A percentile compares a stretch with the other conserved stretches of the same genome.
Evolutionary conservation across 2,888 invertebrate species (phyloP).

Genomic region (Drosophila niveifrons): DNA sequence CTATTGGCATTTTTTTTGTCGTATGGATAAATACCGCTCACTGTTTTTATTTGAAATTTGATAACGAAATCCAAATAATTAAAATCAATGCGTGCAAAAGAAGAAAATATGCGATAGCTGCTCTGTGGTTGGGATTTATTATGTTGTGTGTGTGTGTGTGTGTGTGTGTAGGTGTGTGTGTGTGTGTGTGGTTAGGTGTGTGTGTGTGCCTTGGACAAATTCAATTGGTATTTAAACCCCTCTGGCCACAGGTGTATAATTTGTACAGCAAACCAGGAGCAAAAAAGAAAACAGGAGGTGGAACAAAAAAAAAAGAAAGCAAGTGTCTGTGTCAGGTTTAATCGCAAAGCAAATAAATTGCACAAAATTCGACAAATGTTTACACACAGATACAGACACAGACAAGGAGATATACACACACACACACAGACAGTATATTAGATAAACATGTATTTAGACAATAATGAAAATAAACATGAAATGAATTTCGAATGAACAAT

Average conservation of each 20-base stretch:
- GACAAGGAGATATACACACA: background rate
- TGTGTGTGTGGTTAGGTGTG: no score
- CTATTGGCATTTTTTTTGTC: no score
- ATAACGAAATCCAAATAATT: no score
- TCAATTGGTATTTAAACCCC: no score
- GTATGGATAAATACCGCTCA: no score
- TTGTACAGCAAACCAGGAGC: background rate
- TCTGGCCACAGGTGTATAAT: constrained; percentile 13
- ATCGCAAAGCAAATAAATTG: constrained; percentile 46
- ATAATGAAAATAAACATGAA: constrained; percentile 16
- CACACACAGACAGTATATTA: background rate
- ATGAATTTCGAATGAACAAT: constrained; percentile 4
- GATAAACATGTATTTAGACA: background rate
- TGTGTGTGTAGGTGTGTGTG: no score
- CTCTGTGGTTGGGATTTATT: no score
- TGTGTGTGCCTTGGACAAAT: no score
- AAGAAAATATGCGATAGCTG: no score
- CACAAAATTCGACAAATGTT: constrained; percentile 24
- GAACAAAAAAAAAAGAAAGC: background rate
- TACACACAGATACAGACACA: background rate
- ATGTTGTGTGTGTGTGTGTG: no score
- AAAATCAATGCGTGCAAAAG: no score
- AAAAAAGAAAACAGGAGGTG: background rate
- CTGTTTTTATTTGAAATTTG: no score
- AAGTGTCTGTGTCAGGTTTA: constrained; percentile 22